A percentile compares a stretch with the other conserved stretches of the same genome.
phyloP scores from a whole-genome alignment of 2,888 invertebrate genomes.

The Archips xylosteana region DNA sequence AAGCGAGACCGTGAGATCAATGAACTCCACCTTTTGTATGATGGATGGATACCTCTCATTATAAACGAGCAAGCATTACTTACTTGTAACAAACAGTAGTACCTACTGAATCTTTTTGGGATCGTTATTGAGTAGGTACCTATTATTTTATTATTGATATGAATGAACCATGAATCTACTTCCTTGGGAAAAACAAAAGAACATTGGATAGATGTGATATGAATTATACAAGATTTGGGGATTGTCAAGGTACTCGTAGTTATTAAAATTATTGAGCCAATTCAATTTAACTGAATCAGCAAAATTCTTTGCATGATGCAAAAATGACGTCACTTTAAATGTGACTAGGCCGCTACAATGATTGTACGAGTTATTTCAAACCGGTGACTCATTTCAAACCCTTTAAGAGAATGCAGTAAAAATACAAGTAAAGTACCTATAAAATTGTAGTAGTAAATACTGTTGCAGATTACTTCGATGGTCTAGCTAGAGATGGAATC shows the following conservation, averaged over 20 bases:
- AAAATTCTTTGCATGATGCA: conserved; percentile 49
- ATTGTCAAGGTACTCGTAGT: conserved; percentile 9
- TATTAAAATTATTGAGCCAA: conserved; percentile 14
- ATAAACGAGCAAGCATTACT: background rate
- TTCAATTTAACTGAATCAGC: conserved; percentile 63
- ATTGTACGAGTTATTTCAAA: conserved; percentile 51
- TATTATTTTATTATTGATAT: background rate
- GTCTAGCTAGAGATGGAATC: background rate
- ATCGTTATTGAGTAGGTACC: background rate
- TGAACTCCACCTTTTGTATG: conserved; percentile 11
- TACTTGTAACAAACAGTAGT: background rate
- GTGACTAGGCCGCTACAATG: conserved; percentile 52
- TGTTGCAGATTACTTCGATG: background rate
- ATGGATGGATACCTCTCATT: background rate
- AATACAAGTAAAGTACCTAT: background rate
- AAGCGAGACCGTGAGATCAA: conserved; percentile 8
- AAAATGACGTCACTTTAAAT: conserved; percentile 67
- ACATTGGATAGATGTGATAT: background rate
- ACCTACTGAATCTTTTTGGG: background rate
- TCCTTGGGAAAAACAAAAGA: background rate
- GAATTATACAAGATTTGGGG: conserved; percentile 23
- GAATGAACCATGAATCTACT: background rate
- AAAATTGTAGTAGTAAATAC: background rate
- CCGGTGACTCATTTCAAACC: conserved; percentile 58
- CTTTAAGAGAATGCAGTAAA: conserved; percentile 28